Conservation (phyloP, 2,888 invertebrate genomes). For the Campoplex capitator region DNA sequence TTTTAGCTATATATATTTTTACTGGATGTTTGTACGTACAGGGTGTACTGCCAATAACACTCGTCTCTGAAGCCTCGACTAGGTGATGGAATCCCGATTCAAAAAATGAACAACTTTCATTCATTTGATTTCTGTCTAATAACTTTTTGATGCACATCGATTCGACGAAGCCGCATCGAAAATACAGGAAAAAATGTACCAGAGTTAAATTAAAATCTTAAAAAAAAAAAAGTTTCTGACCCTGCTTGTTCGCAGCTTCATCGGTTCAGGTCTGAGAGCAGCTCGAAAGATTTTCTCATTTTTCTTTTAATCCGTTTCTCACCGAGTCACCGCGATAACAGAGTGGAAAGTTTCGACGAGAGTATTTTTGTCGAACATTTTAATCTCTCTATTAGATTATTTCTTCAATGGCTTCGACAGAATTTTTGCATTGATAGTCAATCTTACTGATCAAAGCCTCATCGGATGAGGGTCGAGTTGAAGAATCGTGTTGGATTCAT, state of each 20-base stretch:
- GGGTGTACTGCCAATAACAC: neutral
- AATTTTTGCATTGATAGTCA: neutral
- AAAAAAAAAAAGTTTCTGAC: neutral
- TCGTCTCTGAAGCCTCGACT: neutral
- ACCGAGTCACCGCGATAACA: too few relatives aligned
- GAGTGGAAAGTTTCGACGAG: neutral
- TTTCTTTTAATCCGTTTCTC: neutral
- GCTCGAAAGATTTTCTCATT: neutral
- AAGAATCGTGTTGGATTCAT: neutral
- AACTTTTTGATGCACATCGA: neutral
- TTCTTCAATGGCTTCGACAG: neutral
- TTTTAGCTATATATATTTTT: neutral
- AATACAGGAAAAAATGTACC: neutral
- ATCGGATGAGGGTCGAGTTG: neutral
- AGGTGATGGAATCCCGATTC: neutral
- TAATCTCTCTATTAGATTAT: neutral
- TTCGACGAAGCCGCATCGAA: neutral
- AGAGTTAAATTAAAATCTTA: neutral
- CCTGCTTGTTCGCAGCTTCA: neutral
- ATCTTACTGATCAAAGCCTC: neutral
- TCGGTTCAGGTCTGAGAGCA: neutral
- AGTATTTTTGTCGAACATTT: neutral
- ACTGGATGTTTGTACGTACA: neutral
- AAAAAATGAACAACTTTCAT: neutral
- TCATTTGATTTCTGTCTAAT: neutral